These are phyloP conservation scores for Engraulis encrasicolus DNA, from an alignment of 2,113 vertebrate species.

Conservation along the genomic window DNA sequence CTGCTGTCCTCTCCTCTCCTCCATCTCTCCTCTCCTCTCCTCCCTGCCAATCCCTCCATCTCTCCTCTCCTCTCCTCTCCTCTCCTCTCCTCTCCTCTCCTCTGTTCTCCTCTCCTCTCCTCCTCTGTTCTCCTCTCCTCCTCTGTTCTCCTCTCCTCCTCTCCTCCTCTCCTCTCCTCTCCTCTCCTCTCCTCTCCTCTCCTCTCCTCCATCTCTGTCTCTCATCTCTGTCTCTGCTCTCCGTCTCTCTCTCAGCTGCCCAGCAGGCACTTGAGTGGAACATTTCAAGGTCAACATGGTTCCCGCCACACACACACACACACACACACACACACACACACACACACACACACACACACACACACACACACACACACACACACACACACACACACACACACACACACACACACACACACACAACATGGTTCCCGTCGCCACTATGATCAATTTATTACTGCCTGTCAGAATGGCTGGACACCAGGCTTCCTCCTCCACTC, in stretches of 20 bases:
- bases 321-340: too few relatives aligned
- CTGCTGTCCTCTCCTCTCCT: neutral
- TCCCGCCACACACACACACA: too few relatives aligned
- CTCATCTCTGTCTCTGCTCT: slow-evolving; percentile 26
- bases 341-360: too few relatives aligned
- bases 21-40: neutral
- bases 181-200: neutral
- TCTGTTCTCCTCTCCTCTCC: neutral
- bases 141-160: slow-evolving; percentile 13
- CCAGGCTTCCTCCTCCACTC: slow-evolving; percentile 60
- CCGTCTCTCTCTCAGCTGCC: slow-evolving; percentile 40
- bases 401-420: too few relatives aligned
- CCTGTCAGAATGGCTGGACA: slow-evolving; percentile 64
- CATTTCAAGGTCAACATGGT: slow-evolving; percentile 64
- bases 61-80: slow-evolving; percentile 15
- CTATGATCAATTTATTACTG: slow-evolving; percentile 70
- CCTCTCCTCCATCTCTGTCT: slow-evolving; percentile 1
- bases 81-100: neutral
- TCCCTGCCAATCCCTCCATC: slow-evolving; percentile 28
- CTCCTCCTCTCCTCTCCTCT: neutral
- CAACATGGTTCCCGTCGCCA: slow-evolving; percentile 52
- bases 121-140: slow-evolving; percentile 21
- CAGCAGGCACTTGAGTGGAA: slow-evolving; percentile 57
- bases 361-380: too few relatives aligned
- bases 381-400: too few relatives aligned